Percentiles rank a stretch among this genome's conserved stretches.
These are phyloP conservation scores for Caerostris darwini DNA, from an alignment of 1,140 invertebrate genomes.

Conservation along the genomic window DNA sequence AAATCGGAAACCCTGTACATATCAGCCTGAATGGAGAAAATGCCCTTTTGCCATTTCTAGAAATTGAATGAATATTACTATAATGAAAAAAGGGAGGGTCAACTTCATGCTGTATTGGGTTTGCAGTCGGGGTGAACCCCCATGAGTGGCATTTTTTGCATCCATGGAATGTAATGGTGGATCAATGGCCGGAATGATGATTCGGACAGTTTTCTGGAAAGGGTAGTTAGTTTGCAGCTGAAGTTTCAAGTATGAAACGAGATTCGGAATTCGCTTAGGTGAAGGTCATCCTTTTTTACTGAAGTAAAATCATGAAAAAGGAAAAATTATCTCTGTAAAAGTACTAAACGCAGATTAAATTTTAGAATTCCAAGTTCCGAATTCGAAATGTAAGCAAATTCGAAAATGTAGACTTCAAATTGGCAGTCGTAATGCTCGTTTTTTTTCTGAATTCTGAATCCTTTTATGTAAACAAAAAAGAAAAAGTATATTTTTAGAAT, in stretches of 20 bases:
- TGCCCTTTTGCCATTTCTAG: not conserved
- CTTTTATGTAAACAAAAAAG: no score
- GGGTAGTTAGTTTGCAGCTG: not conserved
- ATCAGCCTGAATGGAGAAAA: not conserved
- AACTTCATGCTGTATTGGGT: conserved; percentile 1
- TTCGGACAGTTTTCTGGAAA: not conserved
- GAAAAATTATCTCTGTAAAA: no score
- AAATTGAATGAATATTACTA: not conserved
- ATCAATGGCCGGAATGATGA: not conserved
- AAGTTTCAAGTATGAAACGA: not conserved
- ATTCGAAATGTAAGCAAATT: no score
- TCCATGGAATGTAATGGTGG: not conserved
- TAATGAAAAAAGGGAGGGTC: not conserved
- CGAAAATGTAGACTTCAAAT: no score
- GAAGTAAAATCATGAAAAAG: no score
- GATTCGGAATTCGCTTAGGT: no score
- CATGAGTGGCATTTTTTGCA: not conserved
- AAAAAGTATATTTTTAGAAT: no score
- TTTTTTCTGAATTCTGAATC: no score
- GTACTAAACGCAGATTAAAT: no score
- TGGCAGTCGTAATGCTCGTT: no score
- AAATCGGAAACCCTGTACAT: not conserved
- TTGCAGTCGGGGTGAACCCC: not conserved
- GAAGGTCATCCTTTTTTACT: no score
- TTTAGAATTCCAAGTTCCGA: no score